Evolutionary conservation across 2,888 invertebrate genomes (phyloP).

Genomic region (Mamestra brassicae): DNA sequence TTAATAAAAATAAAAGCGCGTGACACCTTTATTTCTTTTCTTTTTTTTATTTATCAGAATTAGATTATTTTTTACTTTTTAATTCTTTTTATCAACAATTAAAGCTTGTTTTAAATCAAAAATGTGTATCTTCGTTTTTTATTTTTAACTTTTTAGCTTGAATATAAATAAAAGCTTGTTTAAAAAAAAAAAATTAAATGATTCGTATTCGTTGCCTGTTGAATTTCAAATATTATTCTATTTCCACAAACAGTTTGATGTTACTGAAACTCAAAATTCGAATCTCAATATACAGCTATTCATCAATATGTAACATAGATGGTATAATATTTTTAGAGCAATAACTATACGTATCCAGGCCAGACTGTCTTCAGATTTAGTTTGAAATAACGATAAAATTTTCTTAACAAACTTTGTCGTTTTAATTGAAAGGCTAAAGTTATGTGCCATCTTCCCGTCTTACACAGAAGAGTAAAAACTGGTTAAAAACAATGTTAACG

Average conservation of each 20-base stretch:
- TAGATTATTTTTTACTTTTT: too few relatives aligned
- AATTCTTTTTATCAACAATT: too few relatives aligned
- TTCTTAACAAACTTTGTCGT: conserved; percentile 33
- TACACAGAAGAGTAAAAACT: conserved; percentile 29
- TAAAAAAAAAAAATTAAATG: too few relatives aligned
- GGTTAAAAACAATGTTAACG: conserved; percentile 45
- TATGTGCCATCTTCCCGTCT: conserved; percentile 27
- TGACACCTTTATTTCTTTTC: too few relatives aligned
- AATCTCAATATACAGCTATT: conserved; percentile 7
- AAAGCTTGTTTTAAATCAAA: too few relatives aligned
- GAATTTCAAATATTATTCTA: conserved; percentile 13
- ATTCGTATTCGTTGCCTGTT: neutral
- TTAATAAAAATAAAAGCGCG: too few relatives aligned
- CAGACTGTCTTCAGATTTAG: neutral
- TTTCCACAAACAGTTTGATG: neutral
- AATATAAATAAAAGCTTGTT: too few relatives aligned
- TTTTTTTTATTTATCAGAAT: too few relatives aligned
- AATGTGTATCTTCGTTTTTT: too few relatives aligned
- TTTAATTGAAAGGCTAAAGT: conserved; percentile 48
- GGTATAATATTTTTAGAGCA: neutral
- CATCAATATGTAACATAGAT: conserved; percentile 10
- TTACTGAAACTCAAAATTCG: conserved; percentile 3
- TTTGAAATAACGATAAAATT: conserved; percentile 24
- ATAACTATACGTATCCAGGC: neutral
- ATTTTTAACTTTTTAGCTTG: too few relatives aligned